Evolutionary conservation across 2,797 vertebrate genomes (phyloP).

Genomic region (Poecilia gillii): DNA sequence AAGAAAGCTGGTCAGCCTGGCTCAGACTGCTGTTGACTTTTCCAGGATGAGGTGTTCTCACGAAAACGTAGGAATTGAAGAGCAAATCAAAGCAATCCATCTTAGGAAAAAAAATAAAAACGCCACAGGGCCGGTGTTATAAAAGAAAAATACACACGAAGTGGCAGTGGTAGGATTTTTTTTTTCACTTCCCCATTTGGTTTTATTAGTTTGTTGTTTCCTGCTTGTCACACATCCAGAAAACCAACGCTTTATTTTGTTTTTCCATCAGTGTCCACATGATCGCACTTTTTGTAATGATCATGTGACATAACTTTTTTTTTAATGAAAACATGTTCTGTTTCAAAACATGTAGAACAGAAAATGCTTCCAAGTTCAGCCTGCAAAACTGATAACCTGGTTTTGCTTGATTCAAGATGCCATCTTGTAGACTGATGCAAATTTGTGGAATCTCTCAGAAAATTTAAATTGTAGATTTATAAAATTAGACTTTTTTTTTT

Average conservation of each 20-base stretch:
- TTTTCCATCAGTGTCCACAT: not conserved
- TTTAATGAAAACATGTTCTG: not conserved
- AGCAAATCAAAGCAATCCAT: constrained; percentile 7
- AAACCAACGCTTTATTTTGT: not conserved
- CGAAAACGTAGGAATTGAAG: not conserved
- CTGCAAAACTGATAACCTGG: not conserved
- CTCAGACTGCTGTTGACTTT: not conserved
- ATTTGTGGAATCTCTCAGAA: not conserved
- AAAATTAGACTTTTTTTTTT: not conserved
- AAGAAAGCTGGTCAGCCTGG: not conserved
- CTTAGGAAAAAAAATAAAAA: not conserved
- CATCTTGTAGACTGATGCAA: not conserved
- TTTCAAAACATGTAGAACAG: not conserved
- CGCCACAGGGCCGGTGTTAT: not conserved
- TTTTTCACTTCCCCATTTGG: not conserved
- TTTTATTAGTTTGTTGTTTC: not conserved
- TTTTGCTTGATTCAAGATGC: not conserved
- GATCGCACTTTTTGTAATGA: not conserved
- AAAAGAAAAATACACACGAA: not conserved
- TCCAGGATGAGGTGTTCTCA: constrained; percentile 3
- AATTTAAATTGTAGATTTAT: not conserved
- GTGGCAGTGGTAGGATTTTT: not conserved
- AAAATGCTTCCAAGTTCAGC: not conserved
- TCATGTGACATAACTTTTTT: not conserved
- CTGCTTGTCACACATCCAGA: not conserved